Base-by-base conservation (phyloP, 2,888 invertebrate genomes). In the Phengaris alcon region DNA sequence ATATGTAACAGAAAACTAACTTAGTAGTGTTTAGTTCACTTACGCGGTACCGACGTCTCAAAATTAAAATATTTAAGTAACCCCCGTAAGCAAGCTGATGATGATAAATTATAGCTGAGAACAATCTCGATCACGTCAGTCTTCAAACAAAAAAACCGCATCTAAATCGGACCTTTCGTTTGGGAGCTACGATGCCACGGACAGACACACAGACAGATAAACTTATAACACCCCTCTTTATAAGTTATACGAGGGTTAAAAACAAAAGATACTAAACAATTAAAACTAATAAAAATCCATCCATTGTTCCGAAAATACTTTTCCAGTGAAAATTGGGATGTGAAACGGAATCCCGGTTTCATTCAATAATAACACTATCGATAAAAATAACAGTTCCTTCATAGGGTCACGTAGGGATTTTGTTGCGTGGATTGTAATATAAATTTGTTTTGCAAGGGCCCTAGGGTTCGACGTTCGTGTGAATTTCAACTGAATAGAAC, bases 371-470 rank as follows among this genome's bases (percentile, higher is more conserved):
- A 59, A 22, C 22, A 59, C 59, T 59, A 59, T 59, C 22, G 22
- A 59, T 35, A 35, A 59, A 59, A 59, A 59, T 59, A 68, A 68
- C n/a, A 46, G 46, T 68, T 46, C 9, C 10, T 59, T 22, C 59
- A 22, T 59, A n/a, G 13, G 68, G 68, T 68, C 68, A 68, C 68
- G 68, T 68, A 68, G 68, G 68, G 46, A 46, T 68, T 68, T 68
- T 46, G 68, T 46, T 1, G 22, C 59, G 6, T 22, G 46, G 68
- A 68, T 68, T 46, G 68, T 7, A 44, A 46, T 68, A 46, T 59
- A 22, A 59, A 22, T 68, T 68, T 68, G 46, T 68, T 68, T 68
- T 46, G 46, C 13, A 13, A 68, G 8, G 13, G 3, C 46, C 68
- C 44, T 9, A 46, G 46, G 68, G 68, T 15, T 46, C 46, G 68